Evolutionary conservation across 1,140 invertebrate species (phyloP).

Genomic region (Battus philenor): DNA sequence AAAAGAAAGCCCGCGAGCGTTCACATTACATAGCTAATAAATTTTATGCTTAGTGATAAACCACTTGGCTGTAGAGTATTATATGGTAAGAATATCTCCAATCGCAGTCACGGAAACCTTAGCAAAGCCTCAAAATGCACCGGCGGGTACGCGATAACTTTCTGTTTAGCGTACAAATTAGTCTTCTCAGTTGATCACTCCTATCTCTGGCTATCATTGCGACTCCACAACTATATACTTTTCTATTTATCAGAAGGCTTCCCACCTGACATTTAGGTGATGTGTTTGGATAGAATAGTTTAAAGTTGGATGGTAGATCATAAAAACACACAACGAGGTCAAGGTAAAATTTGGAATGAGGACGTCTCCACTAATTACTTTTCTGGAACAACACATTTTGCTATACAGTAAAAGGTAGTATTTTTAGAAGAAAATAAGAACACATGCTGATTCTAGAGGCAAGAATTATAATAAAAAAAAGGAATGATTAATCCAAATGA

Average conservation of each 20-base stretch:
- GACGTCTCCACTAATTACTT: constrained; percentile 56
- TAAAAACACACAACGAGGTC: constrained; percentile 62
- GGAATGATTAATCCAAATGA: too few relatives aligned
- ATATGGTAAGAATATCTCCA: not conserved
- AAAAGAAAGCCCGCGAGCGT: constrained; percentile 11
- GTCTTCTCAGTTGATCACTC: too few relatives aligned
- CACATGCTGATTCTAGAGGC: too few relatives aligned
- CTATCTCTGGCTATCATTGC: too few relatives aligned
- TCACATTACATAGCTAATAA: constrained; percentile 24
- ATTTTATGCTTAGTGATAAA: constrained; percentile 39
- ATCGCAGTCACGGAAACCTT: constrained; percentile 1
- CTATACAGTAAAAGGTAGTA: not conserved
- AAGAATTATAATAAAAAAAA: too few relatives aligned
- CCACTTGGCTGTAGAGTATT: constrained; percentile 24
- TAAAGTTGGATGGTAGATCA: constrained; percentile 54
- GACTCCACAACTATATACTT: constrained; percentile 26
- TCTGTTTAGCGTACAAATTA: too few relatives aligned
- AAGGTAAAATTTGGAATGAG: constrained; percentile 63
- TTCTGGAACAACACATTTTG: constrained; percentile 22
- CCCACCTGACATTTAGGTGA: constrained; percentile 45
- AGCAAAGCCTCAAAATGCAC: constrained; percentile 5
- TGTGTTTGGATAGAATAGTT: constrained; percentile 52
- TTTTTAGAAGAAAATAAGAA: too few relatives aligned
- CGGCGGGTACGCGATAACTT: not conserved
- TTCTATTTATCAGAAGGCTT: constrained; percentile 32